phyloP scores from a whole-genome alignment of 2,888 invertebrate genomes.

The Aproaerema taeniolella region DNA sequence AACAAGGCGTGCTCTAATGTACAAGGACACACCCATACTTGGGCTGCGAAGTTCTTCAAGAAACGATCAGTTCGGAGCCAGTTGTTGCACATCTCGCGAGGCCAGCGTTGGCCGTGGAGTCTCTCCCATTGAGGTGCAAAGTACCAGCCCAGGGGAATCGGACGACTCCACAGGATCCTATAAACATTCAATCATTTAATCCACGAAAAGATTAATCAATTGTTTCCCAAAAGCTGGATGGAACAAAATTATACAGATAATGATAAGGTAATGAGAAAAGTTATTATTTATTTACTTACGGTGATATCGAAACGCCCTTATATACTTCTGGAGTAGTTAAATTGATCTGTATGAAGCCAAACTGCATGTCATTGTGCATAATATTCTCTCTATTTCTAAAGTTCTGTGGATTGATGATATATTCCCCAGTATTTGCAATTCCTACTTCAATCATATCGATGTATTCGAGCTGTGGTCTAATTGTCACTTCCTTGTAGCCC shows the following conservation, averaged over 20 bases:
- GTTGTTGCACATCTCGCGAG: slow-evolving; percentile 88
- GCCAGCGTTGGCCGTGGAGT: slow-evolving; percentile 88
- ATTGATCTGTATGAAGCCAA: slow-evolving; percentile 93
- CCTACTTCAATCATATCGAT: slow-evolving; percentile 85
- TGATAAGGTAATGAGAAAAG: not conserved
- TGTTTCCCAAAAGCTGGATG: too few species aligned
- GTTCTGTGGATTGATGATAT: slow-evolving; percentile 84
- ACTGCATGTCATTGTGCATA: slow-evolving; percentile 84
- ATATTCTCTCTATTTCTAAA: slow-evolving; percentile 84
- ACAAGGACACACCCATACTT: slow-evolving; percentile 93
- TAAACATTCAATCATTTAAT: not conserved
- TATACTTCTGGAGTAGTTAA: slow-evolving; percentile 85
- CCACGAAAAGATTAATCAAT: too few species aligned
- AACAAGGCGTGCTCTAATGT: slow-evolving; percentile 91
- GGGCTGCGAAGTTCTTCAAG: slow-evolving; percentile 90
- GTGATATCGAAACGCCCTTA: slow-evolving; percentile 81
- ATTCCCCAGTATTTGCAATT: slow-evolving; percentile 82
- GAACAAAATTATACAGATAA: too few species aligned
- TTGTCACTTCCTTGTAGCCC: slow-evolving; percentile 93
- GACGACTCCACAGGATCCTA: slow-evolving; percentile 91
- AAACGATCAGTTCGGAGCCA: slow-evolving; percentile 93
- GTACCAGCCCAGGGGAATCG: slow-evolving; percentile 96
- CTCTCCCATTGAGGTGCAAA: slow-evolving; percentile 93
- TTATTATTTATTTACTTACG: slow-evolving; percentile 86
- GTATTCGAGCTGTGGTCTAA: slow-evolving; percentile 87